Evolutionary conservation across 1,140 invertebrate genomes (phyloP).

Genomic region (Drosophila novamexicana): DNA sequence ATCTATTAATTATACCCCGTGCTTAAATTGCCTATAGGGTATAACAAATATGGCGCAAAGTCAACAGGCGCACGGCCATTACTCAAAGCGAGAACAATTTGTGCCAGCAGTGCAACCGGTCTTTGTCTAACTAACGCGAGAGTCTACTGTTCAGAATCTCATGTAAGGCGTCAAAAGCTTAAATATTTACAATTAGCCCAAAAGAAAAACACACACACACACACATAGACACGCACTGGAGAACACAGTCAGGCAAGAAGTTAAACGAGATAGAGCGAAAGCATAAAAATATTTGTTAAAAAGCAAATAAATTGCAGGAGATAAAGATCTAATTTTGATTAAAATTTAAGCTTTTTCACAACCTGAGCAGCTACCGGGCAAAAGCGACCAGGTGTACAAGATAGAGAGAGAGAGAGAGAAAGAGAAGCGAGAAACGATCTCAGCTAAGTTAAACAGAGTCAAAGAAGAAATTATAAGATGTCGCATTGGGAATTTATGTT

Average conservation of each 20-base stretch:
- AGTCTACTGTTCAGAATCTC: constrained; percentile 20
- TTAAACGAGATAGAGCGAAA: constrained; percentile 54
- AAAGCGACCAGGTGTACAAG: neutral
- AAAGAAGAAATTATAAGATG: constrained; percentile 73
- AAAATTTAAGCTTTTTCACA: constrained; percentile 83
- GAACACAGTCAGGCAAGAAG: constrained; percentile 5
- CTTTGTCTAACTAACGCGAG: constrained; percentile 13
- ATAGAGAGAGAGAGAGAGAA: constrained; percentile 13
- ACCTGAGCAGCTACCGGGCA: constrained; percentile 73
- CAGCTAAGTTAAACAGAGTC: constrained; percentile 1
- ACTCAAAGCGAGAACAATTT: constrained; percentile 73
- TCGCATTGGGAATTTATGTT: constrained; percentile 72
- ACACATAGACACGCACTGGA: neutral
- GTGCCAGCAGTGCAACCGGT: constrained; percentile 67
- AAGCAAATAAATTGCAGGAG: constrained; percentile 75
- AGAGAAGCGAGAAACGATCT: constrained; percentile 13
- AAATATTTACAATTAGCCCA: constrained; percentile 73
- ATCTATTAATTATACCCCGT: neutral
- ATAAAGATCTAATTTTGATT: constrained; percentile 83
- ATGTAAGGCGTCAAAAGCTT: constrained; percentile 81
- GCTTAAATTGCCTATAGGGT: neutral
- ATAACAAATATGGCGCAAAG: constrained; percentile 75
- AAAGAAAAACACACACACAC: constrained; percentile 6
- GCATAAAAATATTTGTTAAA: constrained; percentile 79
- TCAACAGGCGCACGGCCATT: constrained; percentile 70